phyloP scores from a whole-genome alignment of 2,113 vertebrate species.

The Mormoops blainvillei region DNA sequence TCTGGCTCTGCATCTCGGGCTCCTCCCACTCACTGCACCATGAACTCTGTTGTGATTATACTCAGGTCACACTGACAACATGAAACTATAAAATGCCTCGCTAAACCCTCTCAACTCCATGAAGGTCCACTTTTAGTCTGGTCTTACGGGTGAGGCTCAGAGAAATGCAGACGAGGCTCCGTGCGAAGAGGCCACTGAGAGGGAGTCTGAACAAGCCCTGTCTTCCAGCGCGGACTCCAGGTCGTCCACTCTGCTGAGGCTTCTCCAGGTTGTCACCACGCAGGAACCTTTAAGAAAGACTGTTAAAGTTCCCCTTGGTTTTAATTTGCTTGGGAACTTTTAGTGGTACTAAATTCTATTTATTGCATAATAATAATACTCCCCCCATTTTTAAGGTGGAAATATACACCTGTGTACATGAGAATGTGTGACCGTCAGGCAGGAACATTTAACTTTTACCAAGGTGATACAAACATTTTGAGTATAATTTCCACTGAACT shows the following conservation, averaged over 20 bases:
- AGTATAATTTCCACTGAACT: neutral
- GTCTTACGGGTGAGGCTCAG: neutral
- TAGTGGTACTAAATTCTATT: neutral
- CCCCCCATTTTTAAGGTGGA: neutral
- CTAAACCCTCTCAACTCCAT: neutral
- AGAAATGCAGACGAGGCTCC: neutral
- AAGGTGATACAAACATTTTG: neutral
- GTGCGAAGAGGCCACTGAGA: neutral
- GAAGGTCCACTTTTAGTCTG: neutral
- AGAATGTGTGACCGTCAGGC: neutral
- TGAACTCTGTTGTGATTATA: neutral
- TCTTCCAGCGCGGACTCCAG: neutral
- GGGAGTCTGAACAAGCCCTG: neutral
- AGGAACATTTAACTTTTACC: neutral
- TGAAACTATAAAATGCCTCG: neutral
- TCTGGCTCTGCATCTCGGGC: neutral
- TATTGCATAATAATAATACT: neutral
- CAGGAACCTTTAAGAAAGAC: neutral
- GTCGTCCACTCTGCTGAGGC: neutral
- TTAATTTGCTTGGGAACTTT: neutral
- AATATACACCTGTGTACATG: neutral
- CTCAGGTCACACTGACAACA: neutral
- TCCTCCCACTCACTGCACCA: neutral
- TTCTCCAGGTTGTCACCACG: neutral
- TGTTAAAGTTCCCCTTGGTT: neutral